These are phyloP conservation scores for Steinernema khuongi DNA, from an alignment of 1,140 invertebrate genomes.

Conservation along the genomic window DNA sequence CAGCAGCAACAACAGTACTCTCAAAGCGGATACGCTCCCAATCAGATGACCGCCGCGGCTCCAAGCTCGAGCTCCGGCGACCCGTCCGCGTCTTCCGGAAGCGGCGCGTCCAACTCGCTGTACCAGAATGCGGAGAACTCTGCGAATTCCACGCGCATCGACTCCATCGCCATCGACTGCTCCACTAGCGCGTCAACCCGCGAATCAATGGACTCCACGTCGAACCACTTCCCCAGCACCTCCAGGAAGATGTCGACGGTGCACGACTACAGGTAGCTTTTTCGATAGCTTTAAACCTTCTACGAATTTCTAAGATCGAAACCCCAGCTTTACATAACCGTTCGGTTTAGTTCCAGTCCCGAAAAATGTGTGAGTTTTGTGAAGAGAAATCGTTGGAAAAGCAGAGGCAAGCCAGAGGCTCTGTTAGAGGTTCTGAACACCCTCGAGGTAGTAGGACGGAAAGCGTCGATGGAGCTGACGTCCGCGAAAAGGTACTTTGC, in stretches of 20 bases:
- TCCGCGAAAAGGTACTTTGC: slow-evolving; percentile 12
- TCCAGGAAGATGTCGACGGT: neutral
- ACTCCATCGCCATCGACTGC: neutral
- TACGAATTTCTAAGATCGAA: neutral
- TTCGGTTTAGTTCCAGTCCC: neutral
- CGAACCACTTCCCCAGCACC: neutral
- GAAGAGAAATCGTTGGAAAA: neutral
- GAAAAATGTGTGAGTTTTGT: neutral
- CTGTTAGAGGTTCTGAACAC: neutral
- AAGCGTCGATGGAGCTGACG: neutral
- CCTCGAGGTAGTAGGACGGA: neutral
- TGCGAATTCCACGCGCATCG: too few relatives aligned
- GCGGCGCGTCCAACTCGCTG: neutral
- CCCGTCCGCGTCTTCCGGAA: neutral
- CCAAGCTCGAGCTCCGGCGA: neutral
- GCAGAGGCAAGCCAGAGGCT: neutral
- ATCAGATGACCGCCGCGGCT: slow-evolving; percentile 1
- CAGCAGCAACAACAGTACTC: neutral
- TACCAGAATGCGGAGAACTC: neutral
- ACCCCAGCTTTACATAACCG: neutral
- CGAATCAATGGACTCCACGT: neutral
- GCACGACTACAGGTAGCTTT: neutral
- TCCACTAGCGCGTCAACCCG: neutral
- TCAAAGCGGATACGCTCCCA: neutral
- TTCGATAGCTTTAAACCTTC: neutral